A percentile compares a stretch with the other conserved stretches of the same genome.
Evolutionary conservation across 2,888 invertebrate species (phyloP).

Genomic region (Drosophila emarginata): DNA sequence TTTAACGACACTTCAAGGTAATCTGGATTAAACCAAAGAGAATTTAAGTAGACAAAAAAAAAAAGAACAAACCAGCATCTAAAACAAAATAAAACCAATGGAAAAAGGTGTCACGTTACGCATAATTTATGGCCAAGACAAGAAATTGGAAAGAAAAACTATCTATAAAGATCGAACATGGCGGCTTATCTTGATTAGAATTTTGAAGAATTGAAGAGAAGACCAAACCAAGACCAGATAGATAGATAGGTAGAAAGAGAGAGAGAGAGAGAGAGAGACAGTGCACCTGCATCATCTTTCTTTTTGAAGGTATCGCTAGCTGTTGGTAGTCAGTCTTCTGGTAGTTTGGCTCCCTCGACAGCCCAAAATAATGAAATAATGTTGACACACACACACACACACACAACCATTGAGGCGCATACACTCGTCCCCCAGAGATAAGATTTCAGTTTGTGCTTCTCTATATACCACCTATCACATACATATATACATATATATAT

Average conservation of each 20-base stretch:
- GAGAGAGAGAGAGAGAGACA: background rate
- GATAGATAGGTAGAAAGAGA: background rate
- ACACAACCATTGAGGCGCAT: background rate
- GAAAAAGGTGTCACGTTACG: conserved; percentile 81
- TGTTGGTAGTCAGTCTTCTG: conserved; percentile 51
- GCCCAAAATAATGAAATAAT: conserved; percentile 76
- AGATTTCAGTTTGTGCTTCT: conserved; percentile 58
- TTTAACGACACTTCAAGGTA: conserved; percentile 54
- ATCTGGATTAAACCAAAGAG: conserved; percentile 8
- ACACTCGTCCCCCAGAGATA: conserved; percentile 55
- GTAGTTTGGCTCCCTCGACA: conserved; percentile 51
- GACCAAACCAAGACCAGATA: too few species aligned
- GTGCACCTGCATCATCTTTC: conserved; percentile 38
- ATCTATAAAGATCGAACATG: conserved; percentile 43
- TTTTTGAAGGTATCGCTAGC: conserved; percentile 12
- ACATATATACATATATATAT: background rate
- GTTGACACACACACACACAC: conserved; percentile 47
- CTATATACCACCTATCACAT: conserved; percentile 19
- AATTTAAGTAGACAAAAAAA: background rate
- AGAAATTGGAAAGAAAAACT: conserved; percentile 35
- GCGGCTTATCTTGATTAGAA: conserved; percentile 49
- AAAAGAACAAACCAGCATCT: background rate
- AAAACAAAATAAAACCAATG: conserved; percentile 45
- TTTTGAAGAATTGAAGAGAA: conserved; percentile 44
- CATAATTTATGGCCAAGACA: conserved; percentile 77